Conservation (phyloP, 92 coral and sea anemone genomes). For the Parazoanthus darwini region DNA sequence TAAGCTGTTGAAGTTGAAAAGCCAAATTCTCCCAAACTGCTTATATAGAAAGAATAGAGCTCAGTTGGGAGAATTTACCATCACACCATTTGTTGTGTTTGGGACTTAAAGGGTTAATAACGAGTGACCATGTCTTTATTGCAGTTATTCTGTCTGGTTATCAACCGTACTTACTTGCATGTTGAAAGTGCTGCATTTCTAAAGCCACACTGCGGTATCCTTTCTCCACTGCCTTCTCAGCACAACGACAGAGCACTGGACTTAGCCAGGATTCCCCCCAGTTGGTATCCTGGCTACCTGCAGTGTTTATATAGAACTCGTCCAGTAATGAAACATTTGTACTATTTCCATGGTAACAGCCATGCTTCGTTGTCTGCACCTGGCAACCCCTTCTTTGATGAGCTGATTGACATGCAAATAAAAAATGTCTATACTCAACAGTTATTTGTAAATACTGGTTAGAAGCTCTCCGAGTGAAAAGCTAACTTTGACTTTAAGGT, state of each 20-base stretch:
- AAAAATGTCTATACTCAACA: too few relatives aligned
- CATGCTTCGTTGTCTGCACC: neutral
- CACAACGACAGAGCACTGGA: slow-evolving; percentile 15
- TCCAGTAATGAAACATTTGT: neutral
- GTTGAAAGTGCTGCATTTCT: neutral
- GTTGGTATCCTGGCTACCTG: neutral
- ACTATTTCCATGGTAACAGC: slow-evolving; percentile 28
- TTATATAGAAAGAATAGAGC: too few relatives aligned
- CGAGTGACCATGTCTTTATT: too few relatives aligned
- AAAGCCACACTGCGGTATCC: neutral
- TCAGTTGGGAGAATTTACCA: too few relatives aligned
- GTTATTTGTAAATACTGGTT: too few relatives aligned
- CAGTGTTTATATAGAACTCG: neutral
- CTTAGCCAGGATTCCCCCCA: neutral
- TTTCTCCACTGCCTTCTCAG: neutral
- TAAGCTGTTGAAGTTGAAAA: too few relatives aligned
- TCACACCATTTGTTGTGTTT: too few relatives aligned
- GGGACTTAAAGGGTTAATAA: too few relatives aligned
- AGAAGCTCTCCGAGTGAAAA: too few relatives aligned
- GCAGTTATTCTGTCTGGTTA: too few relatives aligned
- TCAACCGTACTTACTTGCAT: slow-evolving; percentile 6
- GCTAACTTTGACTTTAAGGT: too few relatives aligned
- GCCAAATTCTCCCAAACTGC: too few relatives aligned
- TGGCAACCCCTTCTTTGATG: neutral
- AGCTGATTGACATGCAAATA: neutral